A percentile compares a stretch with the other conserved stretches of the same genome.
phyloP scores from a whole-genome alignment of 1,140 invertebrate species.

The Saccostrea echinata region DNA sequence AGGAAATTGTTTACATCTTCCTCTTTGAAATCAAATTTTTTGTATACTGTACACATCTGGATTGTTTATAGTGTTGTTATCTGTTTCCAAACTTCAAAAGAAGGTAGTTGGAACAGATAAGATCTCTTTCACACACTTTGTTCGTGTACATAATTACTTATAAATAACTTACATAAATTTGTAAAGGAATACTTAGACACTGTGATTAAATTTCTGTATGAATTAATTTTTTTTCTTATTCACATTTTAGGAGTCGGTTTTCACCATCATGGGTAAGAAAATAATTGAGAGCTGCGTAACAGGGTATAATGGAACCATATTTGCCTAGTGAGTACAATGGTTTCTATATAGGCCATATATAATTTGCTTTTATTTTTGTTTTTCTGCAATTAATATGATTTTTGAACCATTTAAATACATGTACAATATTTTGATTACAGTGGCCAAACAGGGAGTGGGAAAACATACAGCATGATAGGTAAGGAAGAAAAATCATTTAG shows the following conservation, averaged over 20 bases:
- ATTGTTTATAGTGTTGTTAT: too few species aligned
- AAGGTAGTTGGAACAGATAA: too few species aligned
- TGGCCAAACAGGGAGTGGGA: conserved; percentile 78
- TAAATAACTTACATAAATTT: too few species aligned
- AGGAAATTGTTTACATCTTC: too few species aligned
- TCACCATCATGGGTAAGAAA: conserved; percentile 74
- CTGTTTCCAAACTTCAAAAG: too few species aligned
- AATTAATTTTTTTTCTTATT: background rate
- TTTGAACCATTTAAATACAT: too few species aligned
- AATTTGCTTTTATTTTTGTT: background rate
- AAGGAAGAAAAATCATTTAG: conserved; percentile 48
- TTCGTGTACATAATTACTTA: too few species aligned
- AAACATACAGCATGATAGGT: conserved; percentile 79
- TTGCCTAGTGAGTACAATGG: conserved; percentile 79
- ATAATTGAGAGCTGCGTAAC: conserved; percentile 78
- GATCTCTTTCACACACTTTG: too few species aligned
- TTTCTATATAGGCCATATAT: background rate
- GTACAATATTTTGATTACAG: conserved; percentile 61
- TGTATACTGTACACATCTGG: too few species aligned
- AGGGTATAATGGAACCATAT: conserved; percentile 81
- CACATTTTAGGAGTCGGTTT: conserved; percentile 77
- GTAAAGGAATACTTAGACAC: too few species aligned
- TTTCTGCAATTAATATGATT: too few species aligned
- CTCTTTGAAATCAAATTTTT: too few species aligned
- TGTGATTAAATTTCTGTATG: background rate